Base-by-base conservation (phyloP, 2,888 invertebrate species). In the Sylvicola fuscatus region DNA sequence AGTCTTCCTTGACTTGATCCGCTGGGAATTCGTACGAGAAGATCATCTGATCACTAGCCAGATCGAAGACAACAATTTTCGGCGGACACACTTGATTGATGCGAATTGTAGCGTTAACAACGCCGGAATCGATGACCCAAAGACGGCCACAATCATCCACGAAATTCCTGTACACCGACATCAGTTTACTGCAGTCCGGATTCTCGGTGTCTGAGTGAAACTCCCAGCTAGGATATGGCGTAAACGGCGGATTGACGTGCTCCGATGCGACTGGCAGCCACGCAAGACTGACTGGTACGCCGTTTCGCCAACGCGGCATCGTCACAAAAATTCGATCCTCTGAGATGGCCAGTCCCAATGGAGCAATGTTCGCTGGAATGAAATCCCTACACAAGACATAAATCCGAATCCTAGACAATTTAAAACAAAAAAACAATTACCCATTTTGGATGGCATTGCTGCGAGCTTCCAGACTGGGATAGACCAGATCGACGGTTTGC, bases 101-200 rank as follows among this genome's bases (percentile, higher is more conserved):
- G 35, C 61, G 61, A n/a, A 68, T 66, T 12, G 71, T 72, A 1
- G 72, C 66, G 45, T 82, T 69, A 3, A 76, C 68, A 48, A 77
- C 72, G 1, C 84, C 84, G 0, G 81, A 78, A 53, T 84, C 83
- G 39, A 84, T 58, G 0, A 81, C 68, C 83, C 83, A 84, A 3
- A 84, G 59, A 28, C 81, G 66, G 33, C 74, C 72, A 44, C 84
- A 84, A 1, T 66, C 60, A 51, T 84, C 84, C 0, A 73, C 70
- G 45, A 69, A 68, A 32, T 81, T 61, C 15, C 84, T 65, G 48
- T 82, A 83, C 1, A 82, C 81, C 2, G 82, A 83, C 1, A 75
- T 76, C 27, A 83, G 53, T 27, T 75, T 71, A 2, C 66, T 62
- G 47, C 83, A 83, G 38, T 70, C 63, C 1, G 53, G 50, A 33